These are phyloP conservation scores for Hypsopygia costalis DNA, from an alignment of 2,888 invertebrate genomes.

Conservation along the genomic window DNA sequence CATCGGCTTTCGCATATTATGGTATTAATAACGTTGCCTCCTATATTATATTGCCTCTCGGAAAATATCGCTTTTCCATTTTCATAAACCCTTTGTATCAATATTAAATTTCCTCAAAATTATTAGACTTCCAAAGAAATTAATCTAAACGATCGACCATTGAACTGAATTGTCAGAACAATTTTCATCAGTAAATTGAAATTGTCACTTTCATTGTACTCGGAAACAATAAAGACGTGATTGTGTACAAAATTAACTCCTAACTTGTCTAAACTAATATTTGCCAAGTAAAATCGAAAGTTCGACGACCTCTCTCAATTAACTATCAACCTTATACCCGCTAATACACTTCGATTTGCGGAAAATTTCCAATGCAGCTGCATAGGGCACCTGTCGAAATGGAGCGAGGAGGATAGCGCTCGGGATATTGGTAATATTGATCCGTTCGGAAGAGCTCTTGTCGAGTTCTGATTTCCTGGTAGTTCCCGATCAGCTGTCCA, in stretches of 20 bases:
- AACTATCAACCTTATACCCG: constrained; percentile 7
- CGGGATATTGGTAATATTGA: constrained; percentile 56
- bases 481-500: constrained; percentile 70
- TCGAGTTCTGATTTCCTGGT: constrained; percentile 49
- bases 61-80: too few species aligned
- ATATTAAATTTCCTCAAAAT: too few species aligned
- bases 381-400: constrained; percentile 30
- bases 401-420: constrained; percentile 48
- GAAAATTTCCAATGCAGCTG: constrained; percentile 9
- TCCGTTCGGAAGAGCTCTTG: constrained; percentile 64
- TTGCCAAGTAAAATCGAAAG: background rate
- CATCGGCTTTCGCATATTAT: too few species aligned
- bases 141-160: too few species aligned
- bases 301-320: constrained; percentile 1
- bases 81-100: too few species aligned
- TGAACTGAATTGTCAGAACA: too few species aligned
- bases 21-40: too few species aligned
- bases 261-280: background rate
- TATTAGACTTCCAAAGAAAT: too few species aligned
- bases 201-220: background rate
- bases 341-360: constrained; percentile 6
- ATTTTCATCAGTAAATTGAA: background rate
- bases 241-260: background rate
- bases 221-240: background rate
- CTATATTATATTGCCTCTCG: too few species aligned